phyloP scores from a whole-genome alignment of 2,113 vertebrate genomes.

The Rhea pennata region DNA sequence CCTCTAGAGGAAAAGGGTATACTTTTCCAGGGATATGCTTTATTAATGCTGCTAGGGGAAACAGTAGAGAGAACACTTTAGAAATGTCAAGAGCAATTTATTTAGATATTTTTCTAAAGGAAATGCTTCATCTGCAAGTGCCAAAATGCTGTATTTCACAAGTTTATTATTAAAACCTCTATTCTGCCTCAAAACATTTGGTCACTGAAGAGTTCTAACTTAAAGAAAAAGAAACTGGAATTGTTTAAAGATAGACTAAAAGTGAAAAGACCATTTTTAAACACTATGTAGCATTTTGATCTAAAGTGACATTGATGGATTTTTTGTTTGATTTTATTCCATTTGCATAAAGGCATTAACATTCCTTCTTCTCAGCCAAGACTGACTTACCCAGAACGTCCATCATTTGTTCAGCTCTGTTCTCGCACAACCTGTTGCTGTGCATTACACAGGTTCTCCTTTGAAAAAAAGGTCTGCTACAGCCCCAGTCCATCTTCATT shows the following conservation, averaged over 20 bases:
- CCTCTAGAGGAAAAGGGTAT: background rate
- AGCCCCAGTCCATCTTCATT: background rate
- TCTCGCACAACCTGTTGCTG: background rate
- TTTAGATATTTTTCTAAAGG: background rate
- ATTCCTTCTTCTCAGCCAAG: background rate
- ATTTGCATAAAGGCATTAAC: background rate
- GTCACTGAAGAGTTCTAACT: background rate
- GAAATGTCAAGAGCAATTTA: background rate
- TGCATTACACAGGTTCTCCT: background rate
- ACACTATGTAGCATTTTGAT: background rate
- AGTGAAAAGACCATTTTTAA: background rate
- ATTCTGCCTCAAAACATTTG: background rate
- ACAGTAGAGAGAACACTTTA: background rate
- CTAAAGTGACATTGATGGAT: background rate
- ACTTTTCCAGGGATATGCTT: background rate
- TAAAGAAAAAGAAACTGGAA: background rate
- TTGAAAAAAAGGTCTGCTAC: background rate
- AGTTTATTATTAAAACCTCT: background rate
- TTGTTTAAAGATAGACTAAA: background rate
- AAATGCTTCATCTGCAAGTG: background rate
- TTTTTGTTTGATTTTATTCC: background rate
- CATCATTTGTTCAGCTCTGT: accelerated
- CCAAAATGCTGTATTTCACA: background rate
- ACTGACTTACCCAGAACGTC: background rate
- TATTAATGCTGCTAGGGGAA: background rate